Evolutionary conservation across 2,113 vertebrate genomes (phyloP).

Genomic region (Plectropomus leopardus): DNA sequence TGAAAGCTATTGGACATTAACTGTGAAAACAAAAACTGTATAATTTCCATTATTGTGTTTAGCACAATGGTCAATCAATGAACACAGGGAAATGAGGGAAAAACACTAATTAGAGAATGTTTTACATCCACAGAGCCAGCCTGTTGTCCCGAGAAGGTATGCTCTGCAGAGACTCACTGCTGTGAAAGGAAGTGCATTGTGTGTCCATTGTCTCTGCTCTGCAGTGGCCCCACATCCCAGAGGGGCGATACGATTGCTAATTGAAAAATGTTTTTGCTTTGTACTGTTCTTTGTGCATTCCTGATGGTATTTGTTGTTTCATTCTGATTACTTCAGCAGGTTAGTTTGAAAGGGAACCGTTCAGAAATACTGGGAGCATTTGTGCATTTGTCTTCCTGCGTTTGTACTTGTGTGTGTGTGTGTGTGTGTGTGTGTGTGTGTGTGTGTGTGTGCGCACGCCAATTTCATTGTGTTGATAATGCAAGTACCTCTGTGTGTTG

Average conservation of each 20-base stretch:
- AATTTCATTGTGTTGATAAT: constrained; percentile 16
- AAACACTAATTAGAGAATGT: constrained; percentile 75
- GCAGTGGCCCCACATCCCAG: constrained; percentile 28
- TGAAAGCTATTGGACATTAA: constrained; percentile 50
- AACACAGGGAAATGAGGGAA: constrained; percentile 57
- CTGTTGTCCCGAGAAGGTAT: constrained; percentile 50
- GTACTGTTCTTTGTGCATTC: constrained; percentile 17
- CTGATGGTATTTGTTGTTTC: constrained; percentile 38
- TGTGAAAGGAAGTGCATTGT: constrained; percentile 40
- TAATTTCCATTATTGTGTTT: constrained; percentile 71
- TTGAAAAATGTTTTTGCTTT: constrained; percentile 52
- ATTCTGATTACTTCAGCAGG: constrained; percentile 48
- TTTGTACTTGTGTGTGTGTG: neutral
- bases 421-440: constrained; percentile 3
- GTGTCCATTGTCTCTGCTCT: constrained; percentile 44
- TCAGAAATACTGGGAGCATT: constrained; percentile 13
- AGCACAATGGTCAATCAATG: constrained; percentile 74
- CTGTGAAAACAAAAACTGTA: constrained; percentile 16
- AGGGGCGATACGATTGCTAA: constrained; percentile 53
- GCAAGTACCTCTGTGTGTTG: constrained; percentile 11
- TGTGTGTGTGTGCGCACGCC: neutral
- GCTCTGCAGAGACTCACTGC: constrained; percentile 28
- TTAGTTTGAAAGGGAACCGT: constrained; percentile 26
- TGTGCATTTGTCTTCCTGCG: neutral
- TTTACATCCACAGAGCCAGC: constrained; percentile 36